Evolutionary conservation across 2,888 invertebrate genomes (phyloP), one percentile per base, ranked within the genome.

Genomic region (Apamea sordens): DNA sequence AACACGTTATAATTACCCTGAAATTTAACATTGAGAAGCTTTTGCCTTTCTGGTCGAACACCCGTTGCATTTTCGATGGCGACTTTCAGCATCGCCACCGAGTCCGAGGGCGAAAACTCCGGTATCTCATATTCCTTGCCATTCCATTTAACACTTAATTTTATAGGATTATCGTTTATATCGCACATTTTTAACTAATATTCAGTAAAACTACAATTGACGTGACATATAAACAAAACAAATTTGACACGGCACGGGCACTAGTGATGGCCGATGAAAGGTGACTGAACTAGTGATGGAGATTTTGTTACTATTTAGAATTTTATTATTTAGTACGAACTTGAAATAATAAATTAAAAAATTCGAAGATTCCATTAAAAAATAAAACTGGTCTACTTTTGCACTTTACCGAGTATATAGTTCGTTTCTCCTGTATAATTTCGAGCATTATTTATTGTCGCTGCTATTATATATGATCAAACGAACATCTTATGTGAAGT

Each of bases 21-120:
- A 92, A 98, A 97, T 96, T 99, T 99, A 74, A 99, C 97, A 95
- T 99, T 99, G 67, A 99, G 97, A 67, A 99, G 96, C 95, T 99
- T 99, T 94, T 99, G 99, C 84, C 99, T 97, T 91, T 99, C 98
- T n/a, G 99, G 98, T 79, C 98, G 97, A 44, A 99, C 99, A 83
- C 98, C 98, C 69, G 99, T 99, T 93, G 98, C 98, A 93, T 98
- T 98, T 93, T 98, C 98, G 88, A 99, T 99, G 80, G 98, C 98
- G 91, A 98, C 97, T 95, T 99, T 99, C 86, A 99, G 96, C 94
- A 98, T 98, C 32, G 97, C 97, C 0, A 99, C 98, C 4, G 98
- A 98, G 90, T 98, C 98, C 73, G 98, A 98, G 82, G 98, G 98
- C 24, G 97, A 97, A 83, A 99, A 96, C 92, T 98, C 98, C 69